Conservation (phyloP, 2,797 vertebrate genomes). For the Podargus strigoides region DNA sequence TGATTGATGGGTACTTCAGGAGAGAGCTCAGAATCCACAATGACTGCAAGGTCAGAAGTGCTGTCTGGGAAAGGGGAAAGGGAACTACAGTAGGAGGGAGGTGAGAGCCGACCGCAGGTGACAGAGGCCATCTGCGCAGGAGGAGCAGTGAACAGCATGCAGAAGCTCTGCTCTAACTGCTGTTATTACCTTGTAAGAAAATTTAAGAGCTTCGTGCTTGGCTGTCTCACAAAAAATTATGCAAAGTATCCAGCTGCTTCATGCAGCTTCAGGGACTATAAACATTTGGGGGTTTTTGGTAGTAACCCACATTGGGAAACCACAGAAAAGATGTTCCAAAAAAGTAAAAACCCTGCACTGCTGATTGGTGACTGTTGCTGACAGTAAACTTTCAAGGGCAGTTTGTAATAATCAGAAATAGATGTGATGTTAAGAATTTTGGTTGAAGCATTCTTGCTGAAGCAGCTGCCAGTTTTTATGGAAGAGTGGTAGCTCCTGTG, state of each 20-base stretch:
- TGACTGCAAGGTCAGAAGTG: background rate
- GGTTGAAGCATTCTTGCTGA: background rate
- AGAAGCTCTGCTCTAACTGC: background rate
- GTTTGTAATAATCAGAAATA: background rate
- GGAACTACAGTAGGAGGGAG: background rate
- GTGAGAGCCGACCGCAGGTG: background rate
- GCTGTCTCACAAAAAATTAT: slow-evolving; percentile 8
- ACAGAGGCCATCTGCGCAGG: background rate
- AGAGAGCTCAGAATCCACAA: background rate
- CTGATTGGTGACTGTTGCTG: background rate
- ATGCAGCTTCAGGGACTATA: background rate
- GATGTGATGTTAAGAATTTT: background rate
- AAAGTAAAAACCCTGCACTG: background rate
- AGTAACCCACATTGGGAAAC: background rate
- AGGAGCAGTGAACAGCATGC: background rate
- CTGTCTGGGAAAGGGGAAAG: background rate
- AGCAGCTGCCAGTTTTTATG: background rate
- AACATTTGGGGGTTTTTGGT: background rate
- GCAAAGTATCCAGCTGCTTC: slow-evolving; percentile 30
- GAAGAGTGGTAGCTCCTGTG: fast-evolving
- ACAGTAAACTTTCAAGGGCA: background rate
- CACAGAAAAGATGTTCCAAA: background rate
- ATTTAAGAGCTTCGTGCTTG: background rate
- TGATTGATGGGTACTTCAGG: background rate
- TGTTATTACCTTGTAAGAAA: background rate